Base-by-base conservation (phyloP, 2,113 vertebrate species). In the Tichodroma muraria region DNA sequence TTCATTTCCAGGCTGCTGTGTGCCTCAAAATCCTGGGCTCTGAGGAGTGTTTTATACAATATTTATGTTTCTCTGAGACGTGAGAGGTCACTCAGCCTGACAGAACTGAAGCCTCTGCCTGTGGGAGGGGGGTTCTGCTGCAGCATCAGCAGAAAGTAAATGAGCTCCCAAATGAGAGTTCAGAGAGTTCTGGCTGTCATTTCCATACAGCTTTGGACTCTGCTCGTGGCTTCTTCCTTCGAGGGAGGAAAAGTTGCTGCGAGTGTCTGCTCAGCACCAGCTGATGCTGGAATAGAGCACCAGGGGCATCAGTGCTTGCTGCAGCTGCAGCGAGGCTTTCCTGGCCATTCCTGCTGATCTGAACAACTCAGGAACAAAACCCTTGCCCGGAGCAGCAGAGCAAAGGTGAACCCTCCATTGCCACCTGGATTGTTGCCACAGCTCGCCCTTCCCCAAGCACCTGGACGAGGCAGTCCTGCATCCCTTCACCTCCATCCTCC, bases 61-160 rank as follows among this genome's bases (percentile, higher is more conserved):
- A 94, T 91, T 95, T 69, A 78, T 79, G 44, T 85, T 90, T 83
- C 84, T 78, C 60, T 61, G 57, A 88, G 60, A 45, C 11, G 14
- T 3, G 54, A 94, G 77, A 87, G 89, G 81, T 92, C 91, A 61
- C 59, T 90, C 44, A 80, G 6, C 16, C 59, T 94, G 85, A 92
- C 89, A 89, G 85, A 90, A 66, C 53, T 15, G 42, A 68, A 54
- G 68, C 35, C 30, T 71, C 52, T 88, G 77, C 49, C 88, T 56
- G 70, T 40, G 70, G 68, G 70, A 80, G 52, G 54, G 37, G 45
- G 33, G 33, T 8, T 91, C 64, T 81, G 70, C 59, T 96, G 95
- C 85, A 70, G 59, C 73, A 80, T 96, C 94, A 95, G 91, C 93
- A 93, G 82, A 90, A 96, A 95, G 71, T 52, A 93, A 94, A 96